phyloP scores from a whole-genome alignment of 2,888 invertebrate species.

The Drosophila subquinaria region DNA sequence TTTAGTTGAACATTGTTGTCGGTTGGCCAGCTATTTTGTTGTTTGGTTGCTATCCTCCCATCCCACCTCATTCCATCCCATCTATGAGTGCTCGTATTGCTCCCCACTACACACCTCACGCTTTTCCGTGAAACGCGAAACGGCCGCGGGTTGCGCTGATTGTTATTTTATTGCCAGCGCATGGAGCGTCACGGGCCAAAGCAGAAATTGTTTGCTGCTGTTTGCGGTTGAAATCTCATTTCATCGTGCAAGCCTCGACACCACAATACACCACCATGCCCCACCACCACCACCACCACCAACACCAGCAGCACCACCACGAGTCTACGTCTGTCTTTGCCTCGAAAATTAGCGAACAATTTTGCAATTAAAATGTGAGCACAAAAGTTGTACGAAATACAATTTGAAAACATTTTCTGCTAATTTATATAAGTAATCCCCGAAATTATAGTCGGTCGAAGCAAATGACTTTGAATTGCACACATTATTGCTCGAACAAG shows the following conservation, averaged over 20 bases:
- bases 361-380: slow-evolving; percentile 72
- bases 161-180: slow-evolving; percentile 77
- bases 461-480: slow-evolving; percentile 25
- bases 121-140: slow-evolving; percentile 47
- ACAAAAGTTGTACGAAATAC: slow-evolving; percentile 65
- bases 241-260: slow-evolving; percentile 45
- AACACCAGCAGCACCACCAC: background rate
- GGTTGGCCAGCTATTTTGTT: slow-evolving; percentile 34
- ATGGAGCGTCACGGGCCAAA: slow-evolving; percentile 69
- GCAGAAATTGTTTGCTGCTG: slow-evolving; percentile 75
- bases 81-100: slow-evolving; percentile 7
- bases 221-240: slow-evolving; percentile 79
- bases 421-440: slow-evolving; percentile 48
- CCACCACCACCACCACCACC: background rate
- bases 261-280: slow-evolving; percentile 24
- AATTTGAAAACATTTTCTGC: slow-evolving; percentile 54
- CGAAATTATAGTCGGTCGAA: slow-evolving; percentile 8
- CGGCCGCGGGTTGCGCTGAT: slow-evolving; percentile 76
- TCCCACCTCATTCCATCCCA: background rate
- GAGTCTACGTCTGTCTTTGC: slow-evolving; percentile 16
- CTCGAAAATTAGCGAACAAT: slow-evolving; percentile 57
- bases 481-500: background rate
- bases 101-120: slow-evolving; percentile 7
- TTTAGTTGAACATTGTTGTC: slow-evolving; percentile 50
- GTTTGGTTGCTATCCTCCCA: background rate